Conservation (phyloP, 2,888 invertebrate genomes). For the Crematogaster levior region DNA sequence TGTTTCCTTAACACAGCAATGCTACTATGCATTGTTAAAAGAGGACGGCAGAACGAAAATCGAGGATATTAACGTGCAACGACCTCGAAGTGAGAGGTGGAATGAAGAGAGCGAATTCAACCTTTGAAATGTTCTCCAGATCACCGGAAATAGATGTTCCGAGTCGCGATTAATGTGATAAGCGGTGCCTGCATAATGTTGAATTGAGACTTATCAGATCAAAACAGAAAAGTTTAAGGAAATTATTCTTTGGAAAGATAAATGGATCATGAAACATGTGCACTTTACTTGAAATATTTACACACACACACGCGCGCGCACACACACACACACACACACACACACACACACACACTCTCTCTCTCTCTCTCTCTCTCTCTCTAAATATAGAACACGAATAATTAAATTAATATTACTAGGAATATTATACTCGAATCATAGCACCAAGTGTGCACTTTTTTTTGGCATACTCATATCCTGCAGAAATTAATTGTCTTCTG, state of each 20-base stretch:
- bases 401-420: not conserved
- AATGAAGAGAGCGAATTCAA: slow-evolving; percentile 12
- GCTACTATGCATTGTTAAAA: not conserved
- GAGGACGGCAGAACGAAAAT: slow-evolving; percentile 9
- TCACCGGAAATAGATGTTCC: slow-evolving; percentile 76
- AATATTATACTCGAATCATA: not conserved
- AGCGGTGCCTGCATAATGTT: slow-evolving; percentile 9
- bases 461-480: not conserved
- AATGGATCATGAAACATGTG: not conserved
- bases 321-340: no score
- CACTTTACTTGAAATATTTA: slow-evolving; percentile 13
- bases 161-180: slow-evolving; percentile 71
- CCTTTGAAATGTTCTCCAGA: slow-evolving; percentile 69
- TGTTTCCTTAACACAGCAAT: slow-evolving; percentile 27
- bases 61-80: slow-evolving; percentile 12
- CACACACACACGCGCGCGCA: no score
- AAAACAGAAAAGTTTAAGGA: not conserved
- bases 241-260: not conserved
- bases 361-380: no score
- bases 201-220: not conserved
- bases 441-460: not conserved
- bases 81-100: slow-evolving; percentile 23
- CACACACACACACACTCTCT: no score
- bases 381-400: not conserved
- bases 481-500: not conserved